These are phyloP conservation scores for Acleris emargana DNA, from an alignment of 2,888 invertebrate species.

Conservation along the genomic window DNA sequence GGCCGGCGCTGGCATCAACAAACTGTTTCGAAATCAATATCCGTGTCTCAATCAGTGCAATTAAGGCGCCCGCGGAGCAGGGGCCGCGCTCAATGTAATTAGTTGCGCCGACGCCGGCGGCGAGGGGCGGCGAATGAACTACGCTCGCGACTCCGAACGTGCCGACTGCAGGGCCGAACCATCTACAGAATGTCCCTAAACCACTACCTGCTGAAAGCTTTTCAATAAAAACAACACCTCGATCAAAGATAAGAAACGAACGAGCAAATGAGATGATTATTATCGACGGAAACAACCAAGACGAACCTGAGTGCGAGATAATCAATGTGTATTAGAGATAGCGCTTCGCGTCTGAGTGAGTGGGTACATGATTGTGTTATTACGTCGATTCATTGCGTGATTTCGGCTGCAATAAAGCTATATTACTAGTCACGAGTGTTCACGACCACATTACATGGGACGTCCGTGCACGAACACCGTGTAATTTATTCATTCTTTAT, in stretches of 20 bases:
- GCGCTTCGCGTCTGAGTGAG: slow-evolving; percentile 46
- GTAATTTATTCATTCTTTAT: slow-evolving; percentile 47
- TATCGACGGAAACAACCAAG: slow-evolving; percentile 22
- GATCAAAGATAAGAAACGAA: slow-evolving; percentile 13
- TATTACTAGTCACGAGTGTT: slow-evolving; percentile 66
- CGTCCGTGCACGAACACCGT: slow-evolving; percentile 57
- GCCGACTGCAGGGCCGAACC: slow-evolving; percentile 39
- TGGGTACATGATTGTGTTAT: slow-evolving; percentile 51
- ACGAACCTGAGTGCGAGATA: slow-evolving; percentile 43
- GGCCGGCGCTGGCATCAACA: slow-evolving; percentile 51
- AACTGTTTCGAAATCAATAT: slow-evolving; percentile 80
- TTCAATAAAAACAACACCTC: not conserved
- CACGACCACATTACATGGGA: slow-evolving; percentile 59
- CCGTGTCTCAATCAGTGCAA: slow-evolving; percentile 82
- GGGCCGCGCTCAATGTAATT: slow-evolving; percentile 72
- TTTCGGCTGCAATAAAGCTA: slow-evolving; percentile 61
- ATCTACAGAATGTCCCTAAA: slow-evolving; percentile 29
- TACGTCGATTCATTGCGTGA: slow-evolving; percentile 60
- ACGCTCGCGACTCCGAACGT: slow-evolving; percentile 57
- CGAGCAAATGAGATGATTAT: slow-evolving; percentile 18
- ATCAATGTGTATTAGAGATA: slow-evolving; percentile 55
- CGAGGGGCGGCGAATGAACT: slow-evolving; percentile 67
- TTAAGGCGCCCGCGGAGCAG: slow-evolving; percentile 68
- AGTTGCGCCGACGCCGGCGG: slow-evolving; percentile 66
- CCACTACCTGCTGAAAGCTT: slow-evolving; percentile 1